Evolutionary conservation across 2,888 invertebrate species (phyloP), one percentile per base, ranked within the genome.

Genomic region (Andrena camellia): DNA sequence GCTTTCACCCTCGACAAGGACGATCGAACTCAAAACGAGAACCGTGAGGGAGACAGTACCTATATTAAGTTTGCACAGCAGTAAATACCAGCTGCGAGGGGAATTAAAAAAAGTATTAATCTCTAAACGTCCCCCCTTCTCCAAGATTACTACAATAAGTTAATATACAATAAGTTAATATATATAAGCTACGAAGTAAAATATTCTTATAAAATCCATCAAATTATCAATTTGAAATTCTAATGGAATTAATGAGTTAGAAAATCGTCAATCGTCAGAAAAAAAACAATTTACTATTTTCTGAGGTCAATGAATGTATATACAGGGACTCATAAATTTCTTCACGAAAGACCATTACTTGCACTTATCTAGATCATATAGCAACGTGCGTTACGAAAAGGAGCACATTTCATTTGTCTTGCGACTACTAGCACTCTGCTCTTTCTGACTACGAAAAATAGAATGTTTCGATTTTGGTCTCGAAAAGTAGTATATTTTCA

Each of bases 61-160:
- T 89, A 89, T 89, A 91, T 92, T 89, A 89, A 87, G 91, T 91
- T 92, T 91, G 72, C 90, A 69, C 73, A 87, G 89, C 88, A 87
- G 85, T 92, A 91, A 90, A 90, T 79, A 83, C 76, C 67, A 75
- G 76, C 66, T 52, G 57, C 69, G 64, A 78, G 23, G 67, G 26
- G 74, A 67, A 88, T 89, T 85, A 68, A 59, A 77, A 78, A 62
- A 81, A 67, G 57, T 74, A 70, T 78, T 66, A 63, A 69, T 59
- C 74, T 68, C n/a, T 67, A 81, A 78, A 74, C 62, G 42, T 13
- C 48, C 20, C 8, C 31, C 17, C 23, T 17, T 69, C 26, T 17
- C 10, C 17, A 54, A 52, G 23, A 8, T 64, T 63, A 42, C 13
- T n/a, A 10, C 23, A 42, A 52, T 1, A 59, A 3, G 8, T 68